Base-by-base conservation (phyloP, 2,888 invertebrate genomes). In the Timandra comae region DNA sequence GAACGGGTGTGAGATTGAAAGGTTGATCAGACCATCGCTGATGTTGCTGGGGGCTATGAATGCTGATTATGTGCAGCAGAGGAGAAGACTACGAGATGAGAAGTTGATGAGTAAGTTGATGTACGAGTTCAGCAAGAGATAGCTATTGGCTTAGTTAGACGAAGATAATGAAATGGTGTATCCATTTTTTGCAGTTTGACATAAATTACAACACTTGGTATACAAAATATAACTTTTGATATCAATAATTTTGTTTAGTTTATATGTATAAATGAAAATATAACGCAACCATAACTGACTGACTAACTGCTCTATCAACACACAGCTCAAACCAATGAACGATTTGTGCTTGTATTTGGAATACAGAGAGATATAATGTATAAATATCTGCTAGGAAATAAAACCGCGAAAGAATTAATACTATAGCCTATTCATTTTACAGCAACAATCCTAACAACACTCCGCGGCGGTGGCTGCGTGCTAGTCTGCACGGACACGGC, bases 401-500 rank as follows among this genome's bases (percentile, higher is more conserved):
- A n/a, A n/a, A n/a, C n/a, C n/a, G n/a, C n/a, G n/a, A n/a, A n/a
- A n/a, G n/a, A n/a, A n/a, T n/a, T n/a, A n/a, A n/a, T n/a, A n/a
- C n/a, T n/a, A n/a, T n/a, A n/a, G n/a, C n/a, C n/a, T n/a, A n/a
- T n/a, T n/a, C n/a, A n/a, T 2, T 8, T 78, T 85, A 12, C 75
- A 95, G 95, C 97, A 2, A 97, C 96, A 58, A 98, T 98, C 46
- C 78, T 98, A 8, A 93, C 96, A 63, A 99, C 99, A 0, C 88
- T 99, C 35, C 90, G 98, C 4, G 94, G 93, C 37, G 96, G 96
- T 56, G 99, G 99, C 2, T 99, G 98, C 67, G 98, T 98, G 1
- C 84, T 99, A 3, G 93, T 99, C 6, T 94, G 97, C 12, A 95
- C 97, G 0, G 99, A 99, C 71, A 99, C 99, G 0, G 99, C 99